A percentile compares a stretch with the other conserved stretches of the same genome.
Evolutionary conservation across 2,113 vertebrate species (phyloP).

Genomic region (Amblyornis subalaris): DNA sequence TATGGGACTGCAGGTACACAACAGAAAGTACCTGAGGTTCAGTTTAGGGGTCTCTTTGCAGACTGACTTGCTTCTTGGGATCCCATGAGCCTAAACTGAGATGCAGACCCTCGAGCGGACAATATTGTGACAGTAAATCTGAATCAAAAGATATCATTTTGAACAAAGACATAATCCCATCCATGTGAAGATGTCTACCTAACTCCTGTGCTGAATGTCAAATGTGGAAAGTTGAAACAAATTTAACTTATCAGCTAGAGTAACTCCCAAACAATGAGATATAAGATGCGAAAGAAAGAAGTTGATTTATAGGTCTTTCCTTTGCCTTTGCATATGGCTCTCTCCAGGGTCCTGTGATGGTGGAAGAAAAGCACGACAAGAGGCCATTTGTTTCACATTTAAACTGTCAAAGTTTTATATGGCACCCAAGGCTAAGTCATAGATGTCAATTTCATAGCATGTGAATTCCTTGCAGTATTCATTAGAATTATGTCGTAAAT

Average conservation of each 20-base stretch:
- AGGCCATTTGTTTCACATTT: not conserved
- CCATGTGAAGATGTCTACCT: not conserved
- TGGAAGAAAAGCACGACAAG: not conserved
- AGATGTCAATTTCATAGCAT: not conserved
- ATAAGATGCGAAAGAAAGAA: not conserved
- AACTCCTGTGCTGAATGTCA: not conserved
- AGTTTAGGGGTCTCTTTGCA: not conserved
- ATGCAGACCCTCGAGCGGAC: not conserved
- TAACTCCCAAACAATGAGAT: not conserved
- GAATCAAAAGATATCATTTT: not conserved
- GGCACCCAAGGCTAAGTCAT: not conserved
- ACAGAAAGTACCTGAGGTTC: not conserved
- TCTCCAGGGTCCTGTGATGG: not conserved
- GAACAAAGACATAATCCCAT: not conserved
- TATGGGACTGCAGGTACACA: not conserved
- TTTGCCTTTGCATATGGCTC: not conserved
- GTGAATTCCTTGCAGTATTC: not conserved
- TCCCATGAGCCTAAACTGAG: not conserved
- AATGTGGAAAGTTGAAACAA: not conserved
- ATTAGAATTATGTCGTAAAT: not conserved
- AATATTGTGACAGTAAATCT: not conserved
- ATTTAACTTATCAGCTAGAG: not conserved
- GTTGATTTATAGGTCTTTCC: not conserved
- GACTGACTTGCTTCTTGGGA: not conserved
- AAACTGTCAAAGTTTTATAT: not conserved